Conservation (phyloP, 2,888 invertebrate species). For the Cerastoderma edule region DNA sequence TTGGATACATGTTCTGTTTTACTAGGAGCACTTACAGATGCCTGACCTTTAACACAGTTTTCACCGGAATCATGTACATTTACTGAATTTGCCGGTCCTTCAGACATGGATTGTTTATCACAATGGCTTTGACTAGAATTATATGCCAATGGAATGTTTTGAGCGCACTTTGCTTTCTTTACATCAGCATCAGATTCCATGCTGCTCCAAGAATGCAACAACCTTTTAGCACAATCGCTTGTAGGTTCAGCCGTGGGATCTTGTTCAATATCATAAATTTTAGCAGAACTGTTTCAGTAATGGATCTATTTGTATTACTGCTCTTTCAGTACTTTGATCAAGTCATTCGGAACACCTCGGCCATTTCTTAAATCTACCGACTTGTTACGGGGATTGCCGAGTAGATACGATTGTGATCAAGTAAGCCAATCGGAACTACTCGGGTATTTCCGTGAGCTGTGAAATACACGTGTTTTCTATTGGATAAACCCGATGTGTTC, state of each 20-base stretch:
- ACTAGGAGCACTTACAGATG: neutral
- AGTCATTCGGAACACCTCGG: too few species aligned
- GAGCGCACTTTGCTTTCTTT: slow-evolving; percentile 7
- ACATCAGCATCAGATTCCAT: slow-evolving; percentile 38
- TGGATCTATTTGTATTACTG: too few species aligned
- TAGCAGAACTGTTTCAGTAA: too few species aligned
- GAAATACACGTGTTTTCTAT: too few species aligned
- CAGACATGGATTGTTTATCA: slow-evolving; percentile 6
- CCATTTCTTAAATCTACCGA: too few species aligned
- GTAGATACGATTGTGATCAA: too few species aligned
- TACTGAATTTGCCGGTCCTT: neutral
- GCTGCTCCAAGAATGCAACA: slow-evolving; percentile 44
- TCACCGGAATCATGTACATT: neutral
- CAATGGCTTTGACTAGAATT: slow-evolving; percentile 25
- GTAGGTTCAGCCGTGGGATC: neutral
- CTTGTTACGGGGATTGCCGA: too few species aligned
- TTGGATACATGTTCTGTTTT: slow-evolving; percentile 5
- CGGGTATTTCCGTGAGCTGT: too few species aligned
- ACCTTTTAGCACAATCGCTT: neutral
- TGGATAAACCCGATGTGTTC: too few species aligned
- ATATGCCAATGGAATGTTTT: neutral
- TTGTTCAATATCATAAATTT: neutral
- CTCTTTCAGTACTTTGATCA: too few species aligned
- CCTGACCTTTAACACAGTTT: neutral
- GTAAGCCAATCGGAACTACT: too few species aligned